Base-by-base conservation (phyloP, 2,797 vertebrate species). In the Paguma larvata region DNA sequence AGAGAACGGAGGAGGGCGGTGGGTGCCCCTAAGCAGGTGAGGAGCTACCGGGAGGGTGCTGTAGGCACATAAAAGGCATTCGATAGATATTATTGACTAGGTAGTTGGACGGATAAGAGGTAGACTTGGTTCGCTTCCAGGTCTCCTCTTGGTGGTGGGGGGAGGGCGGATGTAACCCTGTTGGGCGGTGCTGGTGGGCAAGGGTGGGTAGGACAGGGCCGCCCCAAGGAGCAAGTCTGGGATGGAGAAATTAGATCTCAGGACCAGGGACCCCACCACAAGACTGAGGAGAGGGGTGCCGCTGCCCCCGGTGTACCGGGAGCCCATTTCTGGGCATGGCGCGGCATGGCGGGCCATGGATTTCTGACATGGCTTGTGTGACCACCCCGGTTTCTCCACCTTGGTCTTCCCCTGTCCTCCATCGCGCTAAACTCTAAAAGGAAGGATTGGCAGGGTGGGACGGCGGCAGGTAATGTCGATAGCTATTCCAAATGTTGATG, bases 291-390 rank as follows among this genome's bases (percentile, higher is more conserved):
- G 46, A n/a, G 41, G 15, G 62, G 23, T 16, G 12, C 46, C 62
- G 12, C n/a, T 38, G 34, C 8, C 46, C 2, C 9, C 3, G 11
- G 14, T 86, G 77, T 18, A 23, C 7, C 18, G n/a, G 41, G 65
- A 30, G 65, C 12, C 25, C n/a, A 5, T 14, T 34, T 21, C 44
- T 1, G 2, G 62, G 44, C 59, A 4, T 46, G 38, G 1, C 3
- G 14, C 19, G 12, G 63, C 16, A 11, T 6, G 2, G 19, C 12
- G 51, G 34, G 18, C 56, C 7, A 0, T 13, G 59, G 38, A 3
- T 32, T 32, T 62, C 73, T n/a, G 48, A 32, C 0, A 1, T 38
- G 75, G n/a, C 15, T 67, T n/a, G 30, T 46, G 25, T 32, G 25
- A n/a, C 15, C 46, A 48, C 5, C 23, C 9, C 32, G 32, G 16